Base-by-base conservation (phyloP, 1,140 invertebrate genomes). In the Microvelia longipes region DNA sequence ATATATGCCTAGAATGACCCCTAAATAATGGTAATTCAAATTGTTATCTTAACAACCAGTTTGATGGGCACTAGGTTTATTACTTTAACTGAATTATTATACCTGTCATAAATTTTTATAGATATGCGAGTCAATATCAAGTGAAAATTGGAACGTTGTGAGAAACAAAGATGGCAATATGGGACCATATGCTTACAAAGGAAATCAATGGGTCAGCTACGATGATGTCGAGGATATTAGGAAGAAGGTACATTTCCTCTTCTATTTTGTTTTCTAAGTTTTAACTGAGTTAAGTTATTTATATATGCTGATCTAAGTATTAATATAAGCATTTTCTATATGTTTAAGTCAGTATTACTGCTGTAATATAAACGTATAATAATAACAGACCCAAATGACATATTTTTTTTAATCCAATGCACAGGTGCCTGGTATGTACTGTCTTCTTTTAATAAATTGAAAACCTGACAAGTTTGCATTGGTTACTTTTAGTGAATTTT, bases 131-230 rank as follows among this genome's bases (percentile, higher is more conserved):
- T 65, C 25, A 24, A 68, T 75, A 0, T 65, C 62, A 15, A 26
- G 50, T 28, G 61, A 71, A 30, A 68, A 72, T 65, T 74, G 71
- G 72, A 63, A 60, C 1, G 69, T 73, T 1, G 29, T 26, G 24
- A 27, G 71, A 5, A 62, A 68, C 24, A 61, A 66, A 65, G 29
- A 69, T 2, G 71, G 68, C 1, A 28, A 28, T 26, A 72, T 73
- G 30, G 71, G 71, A 1, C 71, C 71, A 28, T 28, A 69, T 11
- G 70, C 72, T 63, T 70, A 68, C 67, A 70, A 71, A 28, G 84
- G 82, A 15, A 85, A 86, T 71, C 85, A 88, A 70, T 88, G 87
- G 87, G 84, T 88, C 0, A 83, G 83, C 24, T 88, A 85, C 71
- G 87, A 88, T 74, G 86, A 88, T 75, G 78, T 83, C 0, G 77